phyloP scores from a whole-genome alignment of 2,888 invertebrate genomes.

The Pseudococcus longispinus region DNA sequence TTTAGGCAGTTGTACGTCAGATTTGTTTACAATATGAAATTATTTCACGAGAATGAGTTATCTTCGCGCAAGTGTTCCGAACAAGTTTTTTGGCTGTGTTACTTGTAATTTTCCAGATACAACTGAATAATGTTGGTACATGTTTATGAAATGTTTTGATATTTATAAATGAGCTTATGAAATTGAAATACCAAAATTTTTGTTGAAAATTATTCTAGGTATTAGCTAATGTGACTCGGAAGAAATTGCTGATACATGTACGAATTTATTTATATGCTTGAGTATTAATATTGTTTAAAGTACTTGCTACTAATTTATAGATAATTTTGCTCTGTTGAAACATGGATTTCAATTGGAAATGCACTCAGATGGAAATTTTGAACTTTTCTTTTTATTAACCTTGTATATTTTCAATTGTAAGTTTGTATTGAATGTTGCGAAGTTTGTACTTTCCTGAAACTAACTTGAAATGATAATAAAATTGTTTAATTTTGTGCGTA shows the following conservation, averaged over 20 bases:
- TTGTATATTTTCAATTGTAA: not conserved
- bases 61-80: not conserved
- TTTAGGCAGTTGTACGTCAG: not conserved
- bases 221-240: not conserved
- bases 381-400: not conserved
- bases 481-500: constrained; percentile 21
- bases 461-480: constrained; percentile 11
- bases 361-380: not conserved
- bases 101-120: not conserved
- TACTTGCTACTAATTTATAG: not conserved
- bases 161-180: not conserved
- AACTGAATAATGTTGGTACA: not conserved
- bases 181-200: not conserved
- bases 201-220: not conserved
- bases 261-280: not conserved
- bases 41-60: not conserved
- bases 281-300: not conserved
- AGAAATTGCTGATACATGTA: not conserved
- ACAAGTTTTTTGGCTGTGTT: constrained; percentile 22
- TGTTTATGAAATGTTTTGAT: not conserved
- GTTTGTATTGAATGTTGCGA: not conserved
- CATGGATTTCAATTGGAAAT: not conserved
- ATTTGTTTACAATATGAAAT: too few relatives aligned
- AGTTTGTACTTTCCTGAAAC: not conserved
- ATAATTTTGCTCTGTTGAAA: not conserved